A percentile compares a stretch with the other conserved stretches of the same genome.
Evolutionary conservation across 2,113 vertebrate genomes (phyloP).

Genomic region (Sialia sialis): DNA sequence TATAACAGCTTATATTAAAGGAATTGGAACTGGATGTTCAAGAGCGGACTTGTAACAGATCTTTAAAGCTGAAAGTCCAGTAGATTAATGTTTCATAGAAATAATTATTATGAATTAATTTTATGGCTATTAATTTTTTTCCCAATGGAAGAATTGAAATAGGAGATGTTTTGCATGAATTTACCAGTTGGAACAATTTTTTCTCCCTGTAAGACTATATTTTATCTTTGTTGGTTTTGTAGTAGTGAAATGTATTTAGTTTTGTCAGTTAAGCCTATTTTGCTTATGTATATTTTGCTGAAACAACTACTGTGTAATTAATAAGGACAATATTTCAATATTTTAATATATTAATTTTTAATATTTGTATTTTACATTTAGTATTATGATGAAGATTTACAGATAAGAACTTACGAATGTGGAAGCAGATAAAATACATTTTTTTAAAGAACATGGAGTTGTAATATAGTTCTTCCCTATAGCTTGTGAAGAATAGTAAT

Average conservation of each 20-base stretch:
- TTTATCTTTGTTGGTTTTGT: background rate
- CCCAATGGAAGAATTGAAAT: background rate
- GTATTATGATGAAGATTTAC: background rate
- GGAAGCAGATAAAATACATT: background rate
- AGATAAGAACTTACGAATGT: background rate
- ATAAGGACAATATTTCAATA: background rate
- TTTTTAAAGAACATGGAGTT: background rate
- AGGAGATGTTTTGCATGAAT: background rate
- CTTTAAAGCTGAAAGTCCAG: background rate
- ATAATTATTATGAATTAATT: background rate
- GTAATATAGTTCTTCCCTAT: background rate
- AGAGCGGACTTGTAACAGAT: background rate
- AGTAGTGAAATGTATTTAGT: background rate
- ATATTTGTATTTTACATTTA: background rate
- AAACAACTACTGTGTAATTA: background rate
- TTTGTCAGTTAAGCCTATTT: background rate
- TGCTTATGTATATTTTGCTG: background rate
- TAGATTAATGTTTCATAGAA: background rate
- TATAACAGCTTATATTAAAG: too few relatives aligned
- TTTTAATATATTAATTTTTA: background rate
- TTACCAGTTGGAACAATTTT: background rate
- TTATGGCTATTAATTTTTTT: background rate
- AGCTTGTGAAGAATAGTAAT: background rate
- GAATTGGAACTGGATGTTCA: background rate
- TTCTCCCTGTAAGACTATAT: background rate